Conservation (phyloP, 2,797 vertebrate genomes). For the Alosa sapidissima region DNA sequence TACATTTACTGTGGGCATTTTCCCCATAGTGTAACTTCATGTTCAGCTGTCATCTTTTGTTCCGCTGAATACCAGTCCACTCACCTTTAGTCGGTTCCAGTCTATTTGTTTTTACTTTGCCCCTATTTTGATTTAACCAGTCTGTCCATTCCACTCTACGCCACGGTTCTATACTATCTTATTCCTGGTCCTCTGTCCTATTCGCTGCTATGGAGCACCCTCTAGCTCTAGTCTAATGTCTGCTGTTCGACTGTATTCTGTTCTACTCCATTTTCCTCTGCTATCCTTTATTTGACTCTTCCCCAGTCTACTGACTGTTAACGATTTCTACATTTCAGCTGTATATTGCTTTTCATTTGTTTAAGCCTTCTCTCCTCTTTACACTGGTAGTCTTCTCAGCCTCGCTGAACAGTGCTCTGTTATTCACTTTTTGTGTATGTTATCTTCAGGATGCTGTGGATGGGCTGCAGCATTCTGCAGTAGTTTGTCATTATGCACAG, state of each 20-base stretch:
- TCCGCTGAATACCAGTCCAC: background rate
- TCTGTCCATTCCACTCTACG: background rate
- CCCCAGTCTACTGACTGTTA: background rate
- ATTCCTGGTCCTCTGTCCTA: background rate
- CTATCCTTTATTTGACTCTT: background rate
- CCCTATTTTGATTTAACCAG: background rate
- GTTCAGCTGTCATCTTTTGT: background rate
- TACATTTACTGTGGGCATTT: slow-evolving; percentile 1
- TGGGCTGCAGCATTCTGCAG: background rate
- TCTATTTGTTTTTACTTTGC: background rate
- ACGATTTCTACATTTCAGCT: background rate
- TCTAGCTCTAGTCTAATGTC: background rate
- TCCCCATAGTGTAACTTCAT: background rate
- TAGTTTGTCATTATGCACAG: background rate
- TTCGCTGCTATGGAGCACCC: background rate
- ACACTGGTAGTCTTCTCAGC: background rate
- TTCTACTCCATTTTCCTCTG: background rate
- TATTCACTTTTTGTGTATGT: background rate
- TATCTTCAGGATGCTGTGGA: background rate
- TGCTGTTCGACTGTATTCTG: background rate
- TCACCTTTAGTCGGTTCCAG: background rate
- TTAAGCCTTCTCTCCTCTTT: background rate
- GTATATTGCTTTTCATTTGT: background rate
- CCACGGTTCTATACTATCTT: background rate
- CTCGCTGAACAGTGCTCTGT: background rate